These are phyloP conservation scores for Sebastes schlegelii DNA, from an alignment of 2,113 vertebrate species.

Conservation along the genomic window DNA sequence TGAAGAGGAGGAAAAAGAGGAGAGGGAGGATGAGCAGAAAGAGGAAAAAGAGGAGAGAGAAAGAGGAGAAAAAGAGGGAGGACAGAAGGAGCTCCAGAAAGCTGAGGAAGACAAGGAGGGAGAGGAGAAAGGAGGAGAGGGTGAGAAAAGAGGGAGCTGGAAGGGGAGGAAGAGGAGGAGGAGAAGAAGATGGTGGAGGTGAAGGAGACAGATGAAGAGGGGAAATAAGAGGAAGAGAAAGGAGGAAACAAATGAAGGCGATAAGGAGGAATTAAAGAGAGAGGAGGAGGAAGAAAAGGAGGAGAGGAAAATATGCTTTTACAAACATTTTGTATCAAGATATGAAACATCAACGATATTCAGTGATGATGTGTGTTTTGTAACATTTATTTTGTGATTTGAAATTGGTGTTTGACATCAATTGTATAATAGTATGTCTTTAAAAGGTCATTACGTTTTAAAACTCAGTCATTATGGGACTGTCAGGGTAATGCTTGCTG, in stretches of 20 bases:
- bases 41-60: not conserved
- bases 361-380: no score
- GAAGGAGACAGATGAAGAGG: not conserved
- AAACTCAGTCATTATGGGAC: no score
- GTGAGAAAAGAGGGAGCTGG: not conserved
- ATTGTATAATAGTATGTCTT: no score
- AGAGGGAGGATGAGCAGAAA: no score
- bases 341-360: no score
- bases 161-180: not conserved
- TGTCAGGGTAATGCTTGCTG: no score
- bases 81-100: not conserved
- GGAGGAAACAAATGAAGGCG: not conserved
- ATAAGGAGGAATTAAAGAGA: slow-evolving; percentile 7
- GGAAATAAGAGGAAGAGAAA: not conserved
- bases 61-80: not conserved
- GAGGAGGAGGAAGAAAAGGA: no score
- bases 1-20: not conserved
- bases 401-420: no score
- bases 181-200: not conserved
- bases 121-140: not conserved
- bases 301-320: not conserved
- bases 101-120: no score
- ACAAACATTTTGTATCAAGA: no score
- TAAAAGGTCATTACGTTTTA: no score
- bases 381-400: no score